Evolutionary conservation across 2,113 vertebrate species (phyloP), one percentile per base, ranked within the genome.

Genomic region (Cyphomyrus discorhynchus): DNA sequence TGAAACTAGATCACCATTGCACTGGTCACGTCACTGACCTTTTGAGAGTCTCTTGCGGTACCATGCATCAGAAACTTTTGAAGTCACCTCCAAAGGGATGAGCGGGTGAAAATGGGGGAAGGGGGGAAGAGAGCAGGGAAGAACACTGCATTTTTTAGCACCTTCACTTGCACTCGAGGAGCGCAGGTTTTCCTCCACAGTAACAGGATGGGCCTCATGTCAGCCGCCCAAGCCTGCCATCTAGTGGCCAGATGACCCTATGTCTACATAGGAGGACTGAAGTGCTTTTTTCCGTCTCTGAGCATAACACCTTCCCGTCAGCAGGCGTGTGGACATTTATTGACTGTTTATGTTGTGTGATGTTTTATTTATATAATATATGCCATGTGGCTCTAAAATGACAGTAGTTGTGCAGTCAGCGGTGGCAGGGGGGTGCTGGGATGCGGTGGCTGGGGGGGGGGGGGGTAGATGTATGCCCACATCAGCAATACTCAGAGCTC

Each of bases 121-220:
- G 19, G 39, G 13, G 70, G 70, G 56, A 82, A 74, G 5, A 74
- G 27, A 27, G 13, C 10, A 10, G 66, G 9, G 66, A 74, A 74
- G 66, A 74, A 74, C 27, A 88, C 27, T 83, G 74, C 35, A 84
- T 88, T 90, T 88, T 88, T 88, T 45, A 88, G 47, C 66, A 74
- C 50, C 39, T 82, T n/a, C 49, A 70, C 39, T 19, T 58, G 27
- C 74, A 46, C 45, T 90, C 39, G 58, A 21, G 13, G 56, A 90
- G 77, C 9, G 45, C 70, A 49, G 10, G 24, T 42, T 31, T 88
- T 47, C 52, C 82, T 42, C 90, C 56, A 15, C 42, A 88, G 5
- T 84, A 56, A 19, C 35, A 56, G 42, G 66, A 84, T 7, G 3
- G 84, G 15, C 27, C 21, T 31, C 10, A 0, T 49, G 31, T 83